Conservation (phyloP, 2,113 vertebrate species). For the Apistogramma diplotaenia region DNA sequence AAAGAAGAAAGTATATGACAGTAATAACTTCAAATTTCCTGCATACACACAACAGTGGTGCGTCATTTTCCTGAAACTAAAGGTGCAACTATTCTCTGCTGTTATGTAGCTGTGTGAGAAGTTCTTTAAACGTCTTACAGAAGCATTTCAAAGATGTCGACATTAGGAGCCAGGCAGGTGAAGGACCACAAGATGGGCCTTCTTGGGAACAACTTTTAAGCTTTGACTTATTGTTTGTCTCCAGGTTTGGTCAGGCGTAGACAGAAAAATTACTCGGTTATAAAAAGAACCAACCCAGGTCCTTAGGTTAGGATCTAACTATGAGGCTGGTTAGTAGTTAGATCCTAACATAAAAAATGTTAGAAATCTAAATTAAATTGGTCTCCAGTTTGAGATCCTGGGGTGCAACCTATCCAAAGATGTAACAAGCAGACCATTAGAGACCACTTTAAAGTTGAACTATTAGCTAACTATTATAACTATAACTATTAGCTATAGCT, state of each 20-base stretch:
- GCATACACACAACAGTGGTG: neutral
- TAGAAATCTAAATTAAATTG: neutral
- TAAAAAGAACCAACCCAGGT: neutral
- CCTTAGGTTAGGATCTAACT: neutral
- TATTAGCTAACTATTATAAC: no score
- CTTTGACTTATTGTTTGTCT: neutral
- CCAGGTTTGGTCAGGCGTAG: neutral
- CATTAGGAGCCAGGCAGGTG: neutral
- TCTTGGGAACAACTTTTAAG: neutral
- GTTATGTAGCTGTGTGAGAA: no score
- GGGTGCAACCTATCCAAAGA: neutral
- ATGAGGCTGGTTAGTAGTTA: neutral
- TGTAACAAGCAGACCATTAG: neutral
- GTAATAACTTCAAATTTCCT: constrained; percentile 9
- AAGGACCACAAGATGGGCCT: neutral
- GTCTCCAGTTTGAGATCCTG: neutral
- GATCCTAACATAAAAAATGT: no score
- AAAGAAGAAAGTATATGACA: constrained; percentile 1
- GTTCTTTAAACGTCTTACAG: neutral
- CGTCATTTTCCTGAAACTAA: neutral
- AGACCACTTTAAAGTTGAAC: no score
- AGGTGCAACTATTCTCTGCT: neutral
- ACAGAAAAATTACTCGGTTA: neutral
- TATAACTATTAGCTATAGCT: no score
- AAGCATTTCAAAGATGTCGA: neutral